Conservation (phyloP, 2,113 vertebrate species). For the Pelodiscus sinensis region DNA sequence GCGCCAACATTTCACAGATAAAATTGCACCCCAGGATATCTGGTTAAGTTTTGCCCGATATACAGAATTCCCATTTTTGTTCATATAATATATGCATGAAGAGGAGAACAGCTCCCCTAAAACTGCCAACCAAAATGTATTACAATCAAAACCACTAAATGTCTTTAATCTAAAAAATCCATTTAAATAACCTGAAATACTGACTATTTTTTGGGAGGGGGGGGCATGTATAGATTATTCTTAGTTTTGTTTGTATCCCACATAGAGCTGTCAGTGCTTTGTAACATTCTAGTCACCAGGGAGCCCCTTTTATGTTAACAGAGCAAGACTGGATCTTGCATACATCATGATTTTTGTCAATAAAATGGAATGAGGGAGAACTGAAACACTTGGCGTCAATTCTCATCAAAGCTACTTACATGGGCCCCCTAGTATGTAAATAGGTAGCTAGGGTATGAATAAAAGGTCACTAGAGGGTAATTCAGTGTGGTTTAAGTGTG, state of each 20-base stretch:
- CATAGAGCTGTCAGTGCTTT: neutral
- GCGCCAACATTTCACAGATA: neutral
- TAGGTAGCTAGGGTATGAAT: neutral
- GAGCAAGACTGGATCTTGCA: neutral
- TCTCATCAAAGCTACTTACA: neutral
- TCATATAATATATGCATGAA: neutral
- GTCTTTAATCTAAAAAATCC: neutral
- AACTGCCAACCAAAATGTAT: neutral
- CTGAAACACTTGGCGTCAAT: neutral
- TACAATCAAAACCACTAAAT: neutral
- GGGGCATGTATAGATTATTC: neutral
- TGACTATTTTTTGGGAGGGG: constrained; percentile 23
- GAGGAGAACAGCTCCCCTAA: neutral
- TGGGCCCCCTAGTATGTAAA: constrained; percentile 4
- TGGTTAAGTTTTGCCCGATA: neutral
- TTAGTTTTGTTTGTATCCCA: constrained; percentile 19
- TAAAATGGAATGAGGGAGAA: neutral
- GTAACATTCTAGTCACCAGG: neutral
- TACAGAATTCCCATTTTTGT: neutral
- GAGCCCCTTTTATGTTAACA: constrained; percentile 6
- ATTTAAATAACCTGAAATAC: constrained; percentile 18
- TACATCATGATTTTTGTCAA: neutral
- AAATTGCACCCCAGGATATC: neutral
- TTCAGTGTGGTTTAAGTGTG: constrained; percentile 23
- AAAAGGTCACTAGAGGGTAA: constrained; percentile 10